Base-by-base conservation (phyloP, 2,797 vertebrate species). In the Enteromius radiatus region DNA sequence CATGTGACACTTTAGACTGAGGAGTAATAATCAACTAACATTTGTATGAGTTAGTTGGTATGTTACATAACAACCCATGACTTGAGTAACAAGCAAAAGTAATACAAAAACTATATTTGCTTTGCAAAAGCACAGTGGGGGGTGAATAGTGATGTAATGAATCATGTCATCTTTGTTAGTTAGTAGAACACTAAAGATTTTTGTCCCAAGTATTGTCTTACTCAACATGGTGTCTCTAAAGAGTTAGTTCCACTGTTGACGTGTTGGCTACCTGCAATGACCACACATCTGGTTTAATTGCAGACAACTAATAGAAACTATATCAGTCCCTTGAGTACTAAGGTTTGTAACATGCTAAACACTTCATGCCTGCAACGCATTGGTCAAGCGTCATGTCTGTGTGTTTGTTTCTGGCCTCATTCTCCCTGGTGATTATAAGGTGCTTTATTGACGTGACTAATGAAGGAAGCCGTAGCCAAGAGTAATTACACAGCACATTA, bases 401-500 rank as follows among this genome's bases (percentile, higher is more conserved):
- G 52, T 83, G 70, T 73, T 56, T 79, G 41, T 26, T 86, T 43
- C 41, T 87, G 80, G 83, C 45, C 84, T 88, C 87, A 88, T 84
- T 86, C 83, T 86, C 89, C 91, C 85, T 89, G 89, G 93, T 93
- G 91, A 91, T 92, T 91, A 75, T 79, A 91, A 92, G 89, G 92
- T 91, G 88, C 90, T 93, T 94, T 93, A 94, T 92, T 93, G 91
- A 91, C 88, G 21, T 94, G 92, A 94, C 92, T 94, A 93, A 94
- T 94, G 91, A 94, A 91, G 88, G 86, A 86, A 92, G 89, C 90
- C 91, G 86, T 92, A 93, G 93, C 94, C 92, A 93, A 77, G 91
- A 89, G 91, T 92, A 94, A 94, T 95, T 94, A 94, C 93, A 93
- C 93, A 94, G 92, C 91, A 93, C 93, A 94, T 94, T 94, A 95